Base-by-base conservation (phyloP, 2,888 invertebrate genomes). In the Globia sparganii region DNA sequence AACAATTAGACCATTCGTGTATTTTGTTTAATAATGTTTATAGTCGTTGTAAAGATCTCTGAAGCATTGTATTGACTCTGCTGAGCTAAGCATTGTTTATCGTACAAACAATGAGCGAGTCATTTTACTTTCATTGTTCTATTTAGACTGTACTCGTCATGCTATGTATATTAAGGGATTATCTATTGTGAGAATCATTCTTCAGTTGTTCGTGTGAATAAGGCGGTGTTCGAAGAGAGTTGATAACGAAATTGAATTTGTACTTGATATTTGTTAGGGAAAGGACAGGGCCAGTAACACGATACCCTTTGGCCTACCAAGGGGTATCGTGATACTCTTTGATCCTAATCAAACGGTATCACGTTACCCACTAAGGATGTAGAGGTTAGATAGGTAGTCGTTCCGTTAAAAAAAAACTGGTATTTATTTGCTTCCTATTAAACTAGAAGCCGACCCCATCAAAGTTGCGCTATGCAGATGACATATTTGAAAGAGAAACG, bases 101-200 rank as follows among this genome's bases (percentile, higher is more conserved):
- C 49, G n/a, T 1, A 70, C 46, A 76, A 78, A 85, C 81, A 78
- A 84, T 78, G 66, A 75, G 64, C 61, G 18, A 75, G 72, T 75
- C 72, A 75, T 72, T 81, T 75, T 72, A 75, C n/a, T 66, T 75
- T 87, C 78, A 88, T 90, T 90, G 90, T 89, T 89, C 84, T 81
- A 81, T 78, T 78, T 78, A 79, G 37, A 76, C 65, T 72, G 69
- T 53, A 61, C 65, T 80, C 61, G 66, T 75, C 79, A 72, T 70
- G 65, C 62, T 21, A 18, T 82, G 61, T 80, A 73, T 75, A 68
- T 80, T 61, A 68, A 64, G 56, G 70, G 64, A 75, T 75, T 56
- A 78, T 70, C 58, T 72, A 65, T 69, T 64, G 84, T 68, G 61
- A 72, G 53, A 31, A 72, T 80, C 61, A 62, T 72, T 80, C 28